Conservation (phyloP, 2,113 vertebrate species). For the Centropus bengalensis region DNA sequence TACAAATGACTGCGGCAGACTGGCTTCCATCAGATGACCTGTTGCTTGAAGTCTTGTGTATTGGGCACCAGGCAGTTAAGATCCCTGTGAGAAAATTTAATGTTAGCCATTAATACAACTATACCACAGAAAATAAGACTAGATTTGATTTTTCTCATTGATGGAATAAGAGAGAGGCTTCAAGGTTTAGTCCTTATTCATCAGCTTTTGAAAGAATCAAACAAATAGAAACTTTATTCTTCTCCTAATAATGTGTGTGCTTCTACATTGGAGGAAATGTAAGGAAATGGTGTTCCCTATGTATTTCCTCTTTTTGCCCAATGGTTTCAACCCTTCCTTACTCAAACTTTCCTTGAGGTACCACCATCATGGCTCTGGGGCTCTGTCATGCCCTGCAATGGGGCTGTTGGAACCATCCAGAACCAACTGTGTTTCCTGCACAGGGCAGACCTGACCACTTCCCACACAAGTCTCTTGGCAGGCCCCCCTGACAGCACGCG, state of each 20-base stretch:
- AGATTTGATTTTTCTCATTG: background rate
- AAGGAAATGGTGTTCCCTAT: background rate
- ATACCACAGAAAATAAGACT: background rate
- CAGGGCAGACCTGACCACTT: rapidly evolving
- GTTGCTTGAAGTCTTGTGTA: background rate
- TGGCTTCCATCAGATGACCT: background rate
- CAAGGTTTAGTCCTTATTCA: background rate
- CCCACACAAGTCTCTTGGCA: background rate
- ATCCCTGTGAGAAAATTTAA: background rate
- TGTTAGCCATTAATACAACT: background rate
- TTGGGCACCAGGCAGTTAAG: background rate
- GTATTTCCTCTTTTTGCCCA: background rate
- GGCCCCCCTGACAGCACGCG: rapidly evolving
- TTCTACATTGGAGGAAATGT: background rate
- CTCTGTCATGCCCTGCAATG: rapidly evolving
- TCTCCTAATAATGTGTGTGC: background rate
- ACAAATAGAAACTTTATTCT: background rate
- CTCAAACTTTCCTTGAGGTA: rapidly evolving
- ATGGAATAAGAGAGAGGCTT: background rate
- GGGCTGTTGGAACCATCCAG: background rate
- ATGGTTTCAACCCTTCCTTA: background rate
- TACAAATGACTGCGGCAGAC: rapidly evolving
- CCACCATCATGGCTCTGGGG: rapidly evolving
- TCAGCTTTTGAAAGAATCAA: background rate
- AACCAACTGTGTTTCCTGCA: background rate